Conservation (phyloP, 2,888 invertebrate genomes). For the Galerucella pusilla region DNA sequence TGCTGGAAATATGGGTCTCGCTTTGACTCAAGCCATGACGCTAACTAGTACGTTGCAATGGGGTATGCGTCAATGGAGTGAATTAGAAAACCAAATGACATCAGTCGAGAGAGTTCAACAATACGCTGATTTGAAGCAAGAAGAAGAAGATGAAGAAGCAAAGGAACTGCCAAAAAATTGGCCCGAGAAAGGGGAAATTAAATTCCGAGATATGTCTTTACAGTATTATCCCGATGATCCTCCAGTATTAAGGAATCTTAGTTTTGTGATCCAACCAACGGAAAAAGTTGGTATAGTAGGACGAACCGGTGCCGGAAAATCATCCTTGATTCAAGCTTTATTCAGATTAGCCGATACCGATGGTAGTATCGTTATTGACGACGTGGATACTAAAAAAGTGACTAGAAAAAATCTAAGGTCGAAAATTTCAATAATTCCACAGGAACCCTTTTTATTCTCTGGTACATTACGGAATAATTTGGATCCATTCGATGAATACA, state of each 20-base stretch:
- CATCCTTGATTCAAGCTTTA: constrained; percentile 78
- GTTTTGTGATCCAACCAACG: constrained; percentile 73
- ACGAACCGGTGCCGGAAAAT: constrained; percentile 86
- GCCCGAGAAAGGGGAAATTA: constrained; percentile 74
- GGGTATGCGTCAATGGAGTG: constrained; percentile 85
- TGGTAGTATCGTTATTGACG: constrained; percentile 86
- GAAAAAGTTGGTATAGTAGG: constrained; percentile 86
- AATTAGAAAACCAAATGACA: constrained; percentile 86
- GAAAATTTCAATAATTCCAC: constrained; percentile 84
- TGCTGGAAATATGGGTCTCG: constrained; percentile 82
- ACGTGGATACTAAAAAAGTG: constrained; percentile 74
- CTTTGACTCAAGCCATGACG: constrained; percentile 84
- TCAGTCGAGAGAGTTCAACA: constrained; percentile 88
- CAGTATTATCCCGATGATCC: constrained; percentile 78
- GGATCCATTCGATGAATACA: constrained; percentile 87
- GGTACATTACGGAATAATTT: constrained; percentile 89
- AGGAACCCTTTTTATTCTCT: constrained; percentile 87
- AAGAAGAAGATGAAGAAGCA: constrained; percentile 71
- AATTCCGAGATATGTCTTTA: constrained; percentile 76
- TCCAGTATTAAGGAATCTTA: constrained; percentile 79
- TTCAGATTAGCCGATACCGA: constrained; percentile 83
- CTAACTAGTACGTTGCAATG: constrained; percentile 76
- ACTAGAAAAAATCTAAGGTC: constrained; percentile 80
- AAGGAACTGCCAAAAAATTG: constrained; percentile 76
- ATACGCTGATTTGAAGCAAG: constrained; percentile 78